phyloP scores from a whole-genome alignment of 2,797 vertebrate species.

The Platalea minor region DNA sequence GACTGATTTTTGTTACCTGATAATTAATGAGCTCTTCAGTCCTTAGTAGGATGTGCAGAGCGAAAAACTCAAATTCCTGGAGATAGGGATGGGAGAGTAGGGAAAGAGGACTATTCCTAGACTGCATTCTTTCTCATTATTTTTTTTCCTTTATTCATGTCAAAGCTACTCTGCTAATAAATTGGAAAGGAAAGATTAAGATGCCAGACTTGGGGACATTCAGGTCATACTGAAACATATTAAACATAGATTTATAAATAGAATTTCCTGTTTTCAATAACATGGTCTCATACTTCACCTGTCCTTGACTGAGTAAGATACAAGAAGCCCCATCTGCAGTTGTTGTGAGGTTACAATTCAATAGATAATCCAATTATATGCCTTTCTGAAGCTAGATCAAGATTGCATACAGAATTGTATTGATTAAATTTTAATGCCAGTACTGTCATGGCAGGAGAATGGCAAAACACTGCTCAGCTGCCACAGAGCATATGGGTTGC shows the following conservation, averaged over 20 bases:
- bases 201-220: background rate
- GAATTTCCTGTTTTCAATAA: background rate
- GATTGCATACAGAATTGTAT: background rate
- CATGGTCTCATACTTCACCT: background rate
- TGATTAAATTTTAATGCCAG: background rate
- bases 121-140: background rate
- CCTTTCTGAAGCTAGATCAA: background rate
- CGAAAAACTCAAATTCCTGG: background rate
- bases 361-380: slow-evolving; percentile 39
- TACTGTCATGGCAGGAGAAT: background rate
- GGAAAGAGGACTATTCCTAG: background rate
- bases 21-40: background rate
- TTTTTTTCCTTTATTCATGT: background rate
- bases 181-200: background rate
- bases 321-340: background rate
- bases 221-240: background rate
- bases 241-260: background rate
- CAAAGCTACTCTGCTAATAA: background rate
- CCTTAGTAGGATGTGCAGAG: background rate
- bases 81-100: background rate
- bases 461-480: background rate
- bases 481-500: background rate
- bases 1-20: background rate
- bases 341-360: slow-evolving; percentile 12
- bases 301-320: background rate